Evolutionary conservation across 2,888 invertebrate genomes (phyloP).

Genomic region (Hypena proboscidalis): DNA sequence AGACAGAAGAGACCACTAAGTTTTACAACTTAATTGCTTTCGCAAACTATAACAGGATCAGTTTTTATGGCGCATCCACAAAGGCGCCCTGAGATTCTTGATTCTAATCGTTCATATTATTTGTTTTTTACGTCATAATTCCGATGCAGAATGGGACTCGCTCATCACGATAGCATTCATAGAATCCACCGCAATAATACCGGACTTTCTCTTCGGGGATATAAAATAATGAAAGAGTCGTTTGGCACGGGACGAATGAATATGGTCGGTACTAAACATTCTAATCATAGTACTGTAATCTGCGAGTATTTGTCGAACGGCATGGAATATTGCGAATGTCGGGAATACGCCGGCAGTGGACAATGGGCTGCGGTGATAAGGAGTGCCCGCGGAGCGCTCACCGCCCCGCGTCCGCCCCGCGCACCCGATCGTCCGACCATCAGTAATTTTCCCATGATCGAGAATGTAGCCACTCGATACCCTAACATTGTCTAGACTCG

Average conservation of each 20-base stretch:
- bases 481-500: conserved; percentile 54
- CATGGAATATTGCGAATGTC: conserved; percentile 71
- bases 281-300: conserved; percentile 69
- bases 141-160: conserved; percentile 63
- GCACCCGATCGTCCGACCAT: conserved; percentile 62
- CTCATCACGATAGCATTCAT: conserved; percentile 54
- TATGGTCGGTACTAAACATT: conserved; percentile 57
- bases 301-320: conserved; percentile 65
- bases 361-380: conserved; percentile 69
- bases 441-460: conserved; percentile 75
- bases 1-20: conserved; percentile 72
- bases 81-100: conserved; percentile 60
- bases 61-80: conserved; percentile 72
- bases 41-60: conserved; percentile 79
- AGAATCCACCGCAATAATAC: conserved; percentile 36
- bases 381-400: conserved; percentile 43
- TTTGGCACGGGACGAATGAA: conserved; percentile 34
- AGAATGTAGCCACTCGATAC: conserved; percentile 58
- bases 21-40: conserved; percentile 82
- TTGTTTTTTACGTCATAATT: conserved; percentile 71
- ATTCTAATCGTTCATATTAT: conserved; percentile 51
- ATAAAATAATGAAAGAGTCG: conserved; percentile 23
- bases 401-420: conserved; percentile 44
- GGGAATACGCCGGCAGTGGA: conserved; percentile 51
- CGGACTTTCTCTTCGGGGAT: conserved; percentile 35